Percentiles rank a stretch among this genome's conserved stretches.
phyloP scores from a whole-genome alignment of 2,113 vertebrate genomes.

The Corydoras maculifer region DNA sequence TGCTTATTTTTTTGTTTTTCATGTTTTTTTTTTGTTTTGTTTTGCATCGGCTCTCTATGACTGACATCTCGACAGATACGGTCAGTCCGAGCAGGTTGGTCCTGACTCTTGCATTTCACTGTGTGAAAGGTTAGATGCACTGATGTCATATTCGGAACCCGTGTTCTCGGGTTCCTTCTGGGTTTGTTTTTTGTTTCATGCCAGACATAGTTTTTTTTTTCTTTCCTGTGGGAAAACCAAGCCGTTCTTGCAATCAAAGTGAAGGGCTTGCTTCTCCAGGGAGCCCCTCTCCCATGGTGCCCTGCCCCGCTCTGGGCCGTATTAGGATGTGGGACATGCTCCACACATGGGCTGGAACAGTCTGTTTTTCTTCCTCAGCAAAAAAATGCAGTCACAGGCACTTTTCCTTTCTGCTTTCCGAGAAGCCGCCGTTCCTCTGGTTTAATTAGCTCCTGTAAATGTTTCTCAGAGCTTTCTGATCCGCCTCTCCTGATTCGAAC shows the following conservation, averaged over 20 bases:
- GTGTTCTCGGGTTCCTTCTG: slow-evolving; percentile 55
- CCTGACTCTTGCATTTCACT: not conserved
- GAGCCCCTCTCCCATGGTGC: slow-evolving; percentile 75
- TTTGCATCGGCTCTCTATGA: too few species aligned
- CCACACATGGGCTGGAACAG: slow-evolving; percentile 33
- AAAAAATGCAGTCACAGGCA: slow-evolving; percentile 9
- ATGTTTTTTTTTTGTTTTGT: too few species aligned
- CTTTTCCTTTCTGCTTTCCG: slow-evolving; percentile 10
- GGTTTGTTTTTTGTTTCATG: slow-evolving; percentile 47
- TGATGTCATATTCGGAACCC: slow-evolving; percentile 51
- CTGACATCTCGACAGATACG: too few species aligned
- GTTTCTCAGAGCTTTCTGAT: too few species aligned
- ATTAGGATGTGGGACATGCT: slow-evolving; percentile 63
- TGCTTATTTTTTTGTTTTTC: too few species aligned
- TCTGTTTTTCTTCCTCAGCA: slow-evolving; percentile 6
- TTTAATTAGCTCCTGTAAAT: too few species aligned
- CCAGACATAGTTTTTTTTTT: slow-evolving; percentile 31
- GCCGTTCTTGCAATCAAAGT: slow-evolving; percentile 71
- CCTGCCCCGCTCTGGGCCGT: slow-evolving; percentile 69
- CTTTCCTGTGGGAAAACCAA: slow-evolving; percentile 83
- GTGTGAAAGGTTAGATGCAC: slow-evolving; percentile 9
- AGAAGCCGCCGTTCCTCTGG: too few species aligned
- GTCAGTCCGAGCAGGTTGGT: too few species aligned
- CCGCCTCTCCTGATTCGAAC: too few species aligned
- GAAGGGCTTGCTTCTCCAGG: slow-evolving; percentile 71